phyloP scores from a whole-genome alignment of 2,888 invertebrate species.

The Himalopsyche tibetana region DNA sequence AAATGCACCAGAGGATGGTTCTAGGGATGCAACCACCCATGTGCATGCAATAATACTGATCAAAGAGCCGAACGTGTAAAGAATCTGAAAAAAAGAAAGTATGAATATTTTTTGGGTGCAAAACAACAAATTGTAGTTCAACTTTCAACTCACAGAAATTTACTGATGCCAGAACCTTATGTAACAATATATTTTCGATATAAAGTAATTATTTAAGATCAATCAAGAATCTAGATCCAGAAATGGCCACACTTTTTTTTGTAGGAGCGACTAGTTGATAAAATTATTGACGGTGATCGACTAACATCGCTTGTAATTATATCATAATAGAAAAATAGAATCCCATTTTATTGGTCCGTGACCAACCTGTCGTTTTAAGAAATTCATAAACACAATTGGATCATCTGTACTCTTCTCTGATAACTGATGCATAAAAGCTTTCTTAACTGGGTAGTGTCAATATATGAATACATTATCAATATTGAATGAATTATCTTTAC shows the following conservation, averaged over 20 bases:
- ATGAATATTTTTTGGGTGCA: too few relatives aligned
- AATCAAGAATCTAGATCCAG: too few relatives aligned
- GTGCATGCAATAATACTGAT: conserved; percentile 80
- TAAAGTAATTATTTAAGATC: too few relatives aligned
- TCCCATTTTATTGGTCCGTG: too few relatives aligned
- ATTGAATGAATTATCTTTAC: conserved; percentile 43
- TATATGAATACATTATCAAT: background rate
- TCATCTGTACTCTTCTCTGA: background rate
- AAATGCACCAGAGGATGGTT: conserved; percentile 74
- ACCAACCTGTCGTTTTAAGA: too few relatives aligned
- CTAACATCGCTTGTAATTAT: too few relatives aligned
- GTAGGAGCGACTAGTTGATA: too few relatives aligned
- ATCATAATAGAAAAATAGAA: too few relatives aligned
- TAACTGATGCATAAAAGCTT: background rate
- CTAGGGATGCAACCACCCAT: conserved; percentile 78
- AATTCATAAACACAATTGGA: background rate
- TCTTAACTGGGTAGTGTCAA: background rate
- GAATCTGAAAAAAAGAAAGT: conserved; percentile 71
- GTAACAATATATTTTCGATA: background rate
- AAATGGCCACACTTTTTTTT: too few relatives aligned
- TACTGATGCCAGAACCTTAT: background rate
- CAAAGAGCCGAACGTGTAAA: conserved; percentile 81
- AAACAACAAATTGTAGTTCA: background rate
- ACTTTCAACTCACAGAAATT: too few relatives aligned
- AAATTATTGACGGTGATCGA: too few relatives aligned